phyloP scores from a whole-genome alignment of 2,797 vertebrate genomes.

The Gymnoscopelus braueri region DNA sequence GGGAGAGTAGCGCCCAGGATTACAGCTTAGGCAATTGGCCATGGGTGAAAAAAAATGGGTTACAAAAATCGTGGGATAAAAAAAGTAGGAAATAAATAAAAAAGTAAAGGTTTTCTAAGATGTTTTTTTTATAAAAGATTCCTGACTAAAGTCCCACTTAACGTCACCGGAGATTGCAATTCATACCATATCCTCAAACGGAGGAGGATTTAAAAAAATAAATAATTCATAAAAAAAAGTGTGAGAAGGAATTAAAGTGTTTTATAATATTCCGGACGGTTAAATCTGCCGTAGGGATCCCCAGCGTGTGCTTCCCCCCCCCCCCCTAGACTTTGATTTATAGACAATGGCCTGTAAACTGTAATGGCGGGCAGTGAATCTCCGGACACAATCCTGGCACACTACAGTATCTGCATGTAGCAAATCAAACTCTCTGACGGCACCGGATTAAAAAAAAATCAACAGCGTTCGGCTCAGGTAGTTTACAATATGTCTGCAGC shows the following conservation, averaged over 20 bases:
- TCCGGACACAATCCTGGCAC: slow-evolving; percentile 17
- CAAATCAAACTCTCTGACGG: slow-evolving; percentile 59
- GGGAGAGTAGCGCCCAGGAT: too few species aligned
- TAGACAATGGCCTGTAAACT: slow-evolving; percentile 33
- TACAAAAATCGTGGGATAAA: too few species aligned
- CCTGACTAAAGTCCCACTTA: neutral
- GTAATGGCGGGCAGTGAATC: slow-evolving; percentile 52
- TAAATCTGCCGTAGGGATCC: slow-evolving; percentile 44
- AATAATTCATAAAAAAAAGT: slow-evolving; percentile 46
- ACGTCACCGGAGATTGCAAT: neutral
- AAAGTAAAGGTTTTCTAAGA: slow-evolving; percentile 10
- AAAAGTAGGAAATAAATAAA: too few species aligned
- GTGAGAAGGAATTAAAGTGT: slow-evolving; percentile 46
- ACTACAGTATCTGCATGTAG: slow-evolving; percentile 43
- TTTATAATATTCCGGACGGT: slow-evolving; percentile 46
- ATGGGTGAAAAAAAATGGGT: too few species aligned
- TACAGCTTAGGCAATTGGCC: too few species aligned
- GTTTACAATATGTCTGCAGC: slow-evolving; percentile 72
- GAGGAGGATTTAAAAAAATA: slow-evolving; percentile 32
- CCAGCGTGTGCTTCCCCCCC: slow-evolving; percentile 23
- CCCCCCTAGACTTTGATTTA: slow-evolving; percentile 52
- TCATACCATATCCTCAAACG: slow-evolving; percentile 23
- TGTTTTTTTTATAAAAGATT: neutral
- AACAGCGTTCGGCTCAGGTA: slow-evolving; percentile 63
- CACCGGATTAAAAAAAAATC: slow-evolving; percentile 52